Conservation (phyloP, 2,113 vertebrate species). For the Pomatostomus ruficeps region DNA sequence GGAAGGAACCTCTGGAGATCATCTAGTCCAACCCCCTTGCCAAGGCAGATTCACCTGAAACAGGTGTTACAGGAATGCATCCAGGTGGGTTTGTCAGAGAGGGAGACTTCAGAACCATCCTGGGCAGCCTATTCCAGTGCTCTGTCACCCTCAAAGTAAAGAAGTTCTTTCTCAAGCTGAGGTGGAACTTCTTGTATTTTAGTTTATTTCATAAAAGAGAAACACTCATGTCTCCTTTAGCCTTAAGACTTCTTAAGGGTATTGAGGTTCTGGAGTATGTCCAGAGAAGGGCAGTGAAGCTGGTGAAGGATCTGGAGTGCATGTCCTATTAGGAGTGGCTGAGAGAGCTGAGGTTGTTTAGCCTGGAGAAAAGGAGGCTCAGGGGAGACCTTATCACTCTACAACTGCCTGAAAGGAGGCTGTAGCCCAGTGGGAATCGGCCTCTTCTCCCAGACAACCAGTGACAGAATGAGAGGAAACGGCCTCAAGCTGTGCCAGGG, state of each 20-base stretch:
- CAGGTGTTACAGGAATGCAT: background rate
- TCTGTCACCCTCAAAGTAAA: background rate
- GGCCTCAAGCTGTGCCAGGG: background rate
- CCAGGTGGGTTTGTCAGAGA: background rate
- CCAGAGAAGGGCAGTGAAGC: background rate
- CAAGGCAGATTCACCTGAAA: background rate
- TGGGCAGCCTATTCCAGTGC: background rate
- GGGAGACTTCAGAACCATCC: background rate
- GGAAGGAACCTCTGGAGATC: background rate
- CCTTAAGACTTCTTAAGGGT: background rate
- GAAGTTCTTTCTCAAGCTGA: background rate
- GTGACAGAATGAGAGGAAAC: background rate
- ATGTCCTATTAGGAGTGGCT: background rate
- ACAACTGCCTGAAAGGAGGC: background rate
- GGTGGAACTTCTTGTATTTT: background rate
- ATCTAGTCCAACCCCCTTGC: background rate
- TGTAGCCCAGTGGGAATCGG: rapidly evolving
- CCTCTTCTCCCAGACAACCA: background rate
- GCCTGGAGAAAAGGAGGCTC: background rate
- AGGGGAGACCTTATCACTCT: background rate
- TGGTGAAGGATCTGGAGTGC: background rate
- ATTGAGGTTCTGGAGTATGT: background rate
- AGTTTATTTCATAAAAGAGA: background rate
- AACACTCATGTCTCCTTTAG: background rate
- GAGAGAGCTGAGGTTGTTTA: background rate